Conservation (phyloP, 23 tunicate genomes). For the Phallusia fumigata region DNA sequence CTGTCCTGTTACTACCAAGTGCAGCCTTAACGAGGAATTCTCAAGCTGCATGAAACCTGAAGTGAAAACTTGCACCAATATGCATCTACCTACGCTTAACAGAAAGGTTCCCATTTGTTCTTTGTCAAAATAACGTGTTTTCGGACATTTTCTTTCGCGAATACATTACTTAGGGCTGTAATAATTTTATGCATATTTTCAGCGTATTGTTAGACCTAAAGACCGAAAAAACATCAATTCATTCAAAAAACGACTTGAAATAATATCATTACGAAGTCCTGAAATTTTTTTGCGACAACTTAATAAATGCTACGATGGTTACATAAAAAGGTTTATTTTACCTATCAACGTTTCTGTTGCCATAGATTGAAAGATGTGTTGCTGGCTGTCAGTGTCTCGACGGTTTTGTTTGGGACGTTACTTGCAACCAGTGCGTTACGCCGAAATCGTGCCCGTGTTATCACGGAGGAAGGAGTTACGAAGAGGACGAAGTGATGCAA, state of each 20-base stretch:
- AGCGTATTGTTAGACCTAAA: no score
- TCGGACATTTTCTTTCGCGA: no score
- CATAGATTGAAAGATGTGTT: conserved; percentile 65
- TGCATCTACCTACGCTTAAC: conserved; percentile 85
- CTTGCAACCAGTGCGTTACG: conserved; percentile 60
- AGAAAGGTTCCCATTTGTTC: conserved; percentile 49
- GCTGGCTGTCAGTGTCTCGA: conserved; percentile 91
- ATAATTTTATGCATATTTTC: no score
- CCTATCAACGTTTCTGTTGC: no score
- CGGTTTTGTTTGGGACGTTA: conserved; percentile 81
- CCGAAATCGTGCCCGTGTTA: conserved; percentile 92
- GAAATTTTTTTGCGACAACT: no score
- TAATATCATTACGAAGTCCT: not conserved
- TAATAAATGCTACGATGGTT: no score
- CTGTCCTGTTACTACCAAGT: conserved; percentile 79
- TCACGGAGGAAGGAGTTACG: conserved; percentile 94
- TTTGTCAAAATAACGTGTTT: not conserved
- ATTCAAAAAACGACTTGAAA: no score
- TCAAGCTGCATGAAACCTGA: conserved; percentile 95
- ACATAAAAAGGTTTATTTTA: no score
- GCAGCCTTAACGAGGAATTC: conserved; percentile 77
- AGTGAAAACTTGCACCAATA: conserved; percentile 75
- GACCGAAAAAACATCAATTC: no score
- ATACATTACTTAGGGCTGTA: no score
- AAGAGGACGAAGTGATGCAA: conserved; percentile 90